Evolutionary conservation across 2,113 vertebrate genomes (phyloP), one percentile per base, ranked within the genome.

Genomic region (Suricata suricatta): DNA sequence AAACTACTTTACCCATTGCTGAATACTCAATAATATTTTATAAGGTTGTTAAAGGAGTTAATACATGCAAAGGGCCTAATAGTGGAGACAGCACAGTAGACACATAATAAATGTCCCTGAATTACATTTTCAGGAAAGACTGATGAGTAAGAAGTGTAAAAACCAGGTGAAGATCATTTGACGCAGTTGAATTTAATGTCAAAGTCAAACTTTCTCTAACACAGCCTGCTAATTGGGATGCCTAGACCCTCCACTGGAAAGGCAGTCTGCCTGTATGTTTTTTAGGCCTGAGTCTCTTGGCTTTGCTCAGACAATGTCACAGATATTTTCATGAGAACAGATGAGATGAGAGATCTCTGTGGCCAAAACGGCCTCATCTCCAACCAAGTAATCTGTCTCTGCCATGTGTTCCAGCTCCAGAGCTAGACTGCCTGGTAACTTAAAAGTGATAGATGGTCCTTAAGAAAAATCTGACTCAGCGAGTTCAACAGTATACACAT

Each of bases 351-450:
- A 87, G 84, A 88, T 64, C 50, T 80, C 25, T 85, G 83, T 90
- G 87, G 87, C 71, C 94, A 93, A 88, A 19, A 68, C 31, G 63
- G 35, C 47, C 64, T 96, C 83, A 29, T 66, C 21, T 60, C 84
- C 50, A n/a, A 44, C 80, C 5, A 87, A 72, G 72, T 80, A 97
- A 97, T 97, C 76, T 80, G 25, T 96, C 94, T 94, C 79, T 94
- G 96, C 63, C 86, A 86, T 5, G 0, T 60, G 68, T 66, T 90
- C 74, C 16, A 23, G 83, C 64, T 77, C 64, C 50, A 66, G 47
- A 16, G n/a, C 47, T 80, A 92, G 83, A 80, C 83, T 92, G 63
- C 41, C 86, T 76, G 71, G 29, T 93, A 38, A 69, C 86, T 93
- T 86, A 88, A 85, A 85, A 95, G 12, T 97, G 82, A 97, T 84